phyloP scores from a whole-genome alignment of 2,797 vertebrate genomes.

The Mormyrops attenuatus region DNA sequence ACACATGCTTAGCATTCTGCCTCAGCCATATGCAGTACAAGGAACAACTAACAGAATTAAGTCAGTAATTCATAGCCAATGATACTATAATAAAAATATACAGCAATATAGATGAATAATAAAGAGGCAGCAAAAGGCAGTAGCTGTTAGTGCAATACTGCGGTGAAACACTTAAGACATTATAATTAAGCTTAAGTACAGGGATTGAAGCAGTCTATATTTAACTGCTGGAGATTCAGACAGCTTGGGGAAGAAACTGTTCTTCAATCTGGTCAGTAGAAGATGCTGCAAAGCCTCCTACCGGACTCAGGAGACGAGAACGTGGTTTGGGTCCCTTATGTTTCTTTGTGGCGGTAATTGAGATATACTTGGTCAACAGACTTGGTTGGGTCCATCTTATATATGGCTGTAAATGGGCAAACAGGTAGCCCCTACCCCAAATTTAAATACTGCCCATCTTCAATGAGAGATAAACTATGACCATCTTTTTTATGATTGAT shows the following conservation, averaged over 20 bases:
- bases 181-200: neutral
- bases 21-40: neutral
- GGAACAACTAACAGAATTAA: neutral
- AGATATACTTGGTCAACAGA: neutral
- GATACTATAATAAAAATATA: neutral
- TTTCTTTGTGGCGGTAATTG: neutral
- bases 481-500: neutral
- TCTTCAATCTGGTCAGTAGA: neutral
- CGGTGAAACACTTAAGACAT: neutral
- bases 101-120: neutral
- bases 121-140: neutral
- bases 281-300: neutral
- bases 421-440: neutral
- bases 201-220: neutral
- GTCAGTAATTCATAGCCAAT: neutral
- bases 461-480: neutral
- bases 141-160: neutral
- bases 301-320: neutral
- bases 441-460: neutral
- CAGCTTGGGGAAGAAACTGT: neutral
- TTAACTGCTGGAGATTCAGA: neutral
- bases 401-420: neutral
- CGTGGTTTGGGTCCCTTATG: neutral
- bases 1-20: neutral
- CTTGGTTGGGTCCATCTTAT: neutral